Base-by-base conservation (phyloP, 2,113 vertebrate species). In the Galeopterus variegatus region DNA sequence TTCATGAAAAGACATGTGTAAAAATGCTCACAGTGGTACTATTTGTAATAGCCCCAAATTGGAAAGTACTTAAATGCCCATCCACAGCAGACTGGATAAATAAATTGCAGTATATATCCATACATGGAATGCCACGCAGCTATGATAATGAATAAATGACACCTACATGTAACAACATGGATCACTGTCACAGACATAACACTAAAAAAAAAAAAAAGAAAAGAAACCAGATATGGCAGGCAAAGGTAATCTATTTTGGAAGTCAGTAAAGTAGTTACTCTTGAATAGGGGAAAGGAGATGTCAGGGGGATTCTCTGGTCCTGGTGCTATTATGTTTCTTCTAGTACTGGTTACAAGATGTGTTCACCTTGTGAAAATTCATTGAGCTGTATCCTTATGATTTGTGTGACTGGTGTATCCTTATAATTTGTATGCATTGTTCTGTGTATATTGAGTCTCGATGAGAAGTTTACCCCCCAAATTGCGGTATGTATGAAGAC, bases 131-230 rank as follows among this genome's bases (percentile, higher is more conserved):
- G 5, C 31, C 9, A 5, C 5, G 33, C 4, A 64, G 56, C 73
- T 8, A 0, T 36, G 41, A 9, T 23, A n/a, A 54, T 24, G 58
- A 73, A 23, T 3, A 10, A 73, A 50, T 28, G 14, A 23, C 28
- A 26, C 4, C 12, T 13, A 15, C 10, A 2, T 1, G 33, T 17
- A n/a, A 2, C 33, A 17, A 0, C 13, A 0, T 1, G 0, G 50
- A 2, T 17, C 18, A 52, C 21, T 2, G 0, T 69, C 28, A 12
- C 52, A 36, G 13, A 52, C n/a, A 28, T 5, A 24, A 9, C 19
- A 23, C 3, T 23, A 23, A 70, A 8, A 24, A 45, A 41, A 41
- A 41, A 41, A 41, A 41, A 41, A 41, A 41, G 41, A 41, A 41
- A 48, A n/a, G 28, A 45, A 19, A 60, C 18, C 28, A 65, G 48